Conservation (phyloP, 2,797 vertebrate genomes). For the Amphiprion clarkii region DNA sequence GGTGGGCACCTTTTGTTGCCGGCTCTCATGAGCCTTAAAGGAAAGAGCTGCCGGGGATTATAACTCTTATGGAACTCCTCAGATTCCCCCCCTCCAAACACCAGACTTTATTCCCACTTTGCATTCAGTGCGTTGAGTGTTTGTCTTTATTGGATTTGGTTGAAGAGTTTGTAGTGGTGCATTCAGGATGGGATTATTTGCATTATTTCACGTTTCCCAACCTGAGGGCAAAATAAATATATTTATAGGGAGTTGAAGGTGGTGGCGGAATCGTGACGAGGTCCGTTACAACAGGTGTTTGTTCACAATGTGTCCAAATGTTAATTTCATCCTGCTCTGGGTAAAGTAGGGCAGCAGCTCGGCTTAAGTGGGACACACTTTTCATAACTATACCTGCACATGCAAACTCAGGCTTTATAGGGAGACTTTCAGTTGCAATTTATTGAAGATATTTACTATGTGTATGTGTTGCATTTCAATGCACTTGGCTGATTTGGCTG, state of each 20-base stretch:
- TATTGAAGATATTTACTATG: neutral
- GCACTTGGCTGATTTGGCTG: neutral
- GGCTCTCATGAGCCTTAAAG: slow-evolving; percentile 75
- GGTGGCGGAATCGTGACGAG: neutral
- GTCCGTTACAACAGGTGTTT: slow-evolving; percentile 16
- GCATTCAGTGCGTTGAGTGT: slow-evolving; percentile 50
- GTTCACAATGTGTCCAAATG: slow-evolving; percentile 2
- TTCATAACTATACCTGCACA: neutral
- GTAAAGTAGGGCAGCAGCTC: slow-evolving; percentile 2
- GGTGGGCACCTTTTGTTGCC: slow-evolving; percentile 85
- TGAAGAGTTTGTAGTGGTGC: neutral
- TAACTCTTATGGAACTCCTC: slow-evolving; percentile 72
- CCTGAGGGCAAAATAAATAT: neutral
- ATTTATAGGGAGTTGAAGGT: neutral
- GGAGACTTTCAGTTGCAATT: neutral
- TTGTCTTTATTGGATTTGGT: slow-evolving; percentile 37
- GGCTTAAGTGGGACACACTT: neutral
- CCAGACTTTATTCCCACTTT: slow-evolving; percentile 47
- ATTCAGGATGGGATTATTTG: slow-evolving; percentile 7
- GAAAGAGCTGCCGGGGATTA: slow-evolving; percentile 83
- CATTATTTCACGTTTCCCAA: neutral
- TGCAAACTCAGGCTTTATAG: neutral
- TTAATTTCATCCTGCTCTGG: neutral
- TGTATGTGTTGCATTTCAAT: neutral
- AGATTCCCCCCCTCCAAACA: slow-evolving; percentile 40